Conservation (phyloP, 2,113 vertebrate genomes). For the Ondatra zibethicus region DNA sequence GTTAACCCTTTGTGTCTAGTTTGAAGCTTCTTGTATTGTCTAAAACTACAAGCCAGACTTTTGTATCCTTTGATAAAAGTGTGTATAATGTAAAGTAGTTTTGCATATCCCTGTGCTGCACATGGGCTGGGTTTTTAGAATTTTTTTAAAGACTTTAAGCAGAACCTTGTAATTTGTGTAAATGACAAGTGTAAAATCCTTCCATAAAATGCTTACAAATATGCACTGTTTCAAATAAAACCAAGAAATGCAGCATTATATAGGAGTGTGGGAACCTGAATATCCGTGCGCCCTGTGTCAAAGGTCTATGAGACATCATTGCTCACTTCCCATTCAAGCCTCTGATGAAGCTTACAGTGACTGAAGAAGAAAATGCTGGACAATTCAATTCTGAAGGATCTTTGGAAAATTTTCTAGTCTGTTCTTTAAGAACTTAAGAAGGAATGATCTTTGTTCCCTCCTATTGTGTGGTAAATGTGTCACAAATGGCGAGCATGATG, state of each 20-base stretch:
- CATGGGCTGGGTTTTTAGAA: slow-evolving; percentile 80
- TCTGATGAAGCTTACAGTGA: not conserved
- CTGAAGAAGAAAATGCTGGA: not conserved
- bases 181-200: slow-evolving; percentile 82
- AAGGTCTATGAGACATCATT: slow-evolving; percentile 4
- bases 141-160: slow-evolving; percentile 81
- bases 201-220: slow-evolving; percentile 81
- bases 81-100: slow-evolving; percentile 84
- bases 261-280: slow-evolving; percentile 78
- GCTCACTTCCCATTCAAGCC: slow-evolving; percentile 23
- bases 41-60: slow-evolving; percentile 83
- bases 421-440: slow-evolving; percentile 18
- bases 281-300: slow-evolving; percentile 50
- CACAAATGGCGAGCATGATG: not conserved
- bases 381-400: not conserved
- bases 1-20: slow-evolving; percentile 81
- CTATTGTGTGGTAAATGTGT: not conserved
- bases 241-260: slow-evolving; percentile 80
- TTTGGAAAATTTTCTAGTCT: not conserved
- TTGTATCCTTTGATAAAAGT: slow-evolving; percentile 84
- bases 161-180: slow-evolving; percentile 83
- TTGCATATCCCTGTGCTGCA: slow-evolving; percentile 83
- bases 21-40: slow-evolving; percentile 83
- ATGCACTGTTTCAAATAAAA: slow-evolving; percentile 83
- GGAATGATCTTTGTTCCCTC: not conserved